Base-by-base conservation (phyloP, 2,113 vertebrate genomes). In the Neotoma lepida region DNA sequence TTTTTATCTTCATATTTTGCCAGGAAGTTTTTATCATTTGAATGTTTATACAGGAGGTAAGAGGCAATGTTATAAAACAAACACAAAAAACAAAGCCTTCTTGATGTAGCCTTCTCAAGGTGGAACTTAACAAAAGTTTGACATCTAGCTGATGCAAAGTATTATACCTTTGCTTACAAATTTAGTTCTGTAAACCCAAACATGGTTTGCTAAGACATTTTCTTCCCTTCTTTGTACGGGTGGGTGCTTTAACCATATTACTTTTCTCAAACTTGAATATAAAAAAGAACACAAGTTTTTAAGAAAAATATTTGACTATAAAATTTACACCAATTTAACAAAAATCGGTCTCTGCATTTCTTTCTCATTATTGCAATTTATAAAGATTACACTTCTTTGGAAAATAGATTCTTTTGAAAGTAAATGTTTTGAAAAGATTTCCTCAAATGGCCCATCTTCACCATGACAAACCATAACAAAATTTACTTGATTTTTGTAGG, bases 391-490 rank as follows among this genome's bases (percentile, higher is more conserved):
- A 63, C 84, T 88, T 86, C 44, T 86, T 85, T 84, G 33, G 68
- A 85, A 89, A 86, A 33, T 85, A 66, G 71, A 92, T 87, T 95
- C 0, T 54, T 90, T 90, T 70, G 22, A 82, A 93, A 82, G 39
- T 78, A 70, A 89, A 82, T 92, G n/a, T 41, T 80, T 58, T 94
- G 73, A 93, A 94, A 95, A 71, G 4, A 78, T 26, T 94, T 90
- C 54, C 24, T 80, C 24, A 87, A 22, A 90, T 87, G 7, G 33
- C 22, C 22, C 49, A 93, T 64, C 4, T 39, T 74, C 28, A 9
- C 10, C 22, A 93, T 35, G 44, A 94, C 41, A 87, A 10, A 35
- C 5, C 24, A 95, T 77, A 78, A 92, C 35, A 86, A 86, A 41
- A 91, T 87, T 94, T 82, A 41, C n/a, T 44, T 63, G 14, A 84